These are phyloP conservation scores for Papilio helenus DNA, from an alignment of 1,140 invertebrate genomes.

Conservation along the genomic window DNA sequence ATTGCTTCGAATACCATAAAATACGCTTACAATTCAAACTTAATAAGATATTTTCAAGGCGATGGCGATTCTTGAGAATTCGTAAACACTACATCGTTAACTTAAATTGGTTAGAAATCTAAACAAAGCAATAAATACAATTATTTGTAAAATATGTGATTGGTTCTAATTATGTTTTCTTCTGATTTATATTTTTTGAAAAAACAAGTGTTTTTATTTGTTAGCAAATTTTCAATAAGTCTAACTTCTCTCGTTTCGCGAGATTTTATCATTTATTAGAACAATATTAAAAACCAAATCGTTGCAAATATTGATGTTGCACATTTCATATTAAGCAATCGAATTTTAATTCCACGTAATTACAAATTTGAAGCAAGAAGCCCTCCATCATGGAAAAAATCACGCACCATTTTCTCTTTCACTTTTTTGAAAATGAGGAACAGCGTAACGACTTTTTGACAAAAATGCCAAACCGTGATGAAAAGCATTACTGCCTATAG, in stretches of 20 bases:
- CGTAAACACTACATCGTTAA: constrained; percentile 5
- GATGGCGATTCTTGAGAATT: not conserved
- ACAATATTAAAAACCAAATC: not conserved
- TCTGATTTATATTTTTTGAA: not conserved
- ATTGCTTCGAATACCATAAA: constrained; percentile 19
- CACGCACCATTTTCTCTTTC: constrained; percentile 6
- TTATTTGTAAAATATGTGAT: not conserved
- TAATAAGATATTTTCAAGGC: not conserved
- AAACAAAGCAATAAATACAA: constrained; percentile 1
- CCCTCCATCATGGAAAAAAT: not conserved
- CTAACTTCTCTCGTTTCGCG: too few species aligned
- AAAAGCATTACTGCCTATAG: too few species aligned
- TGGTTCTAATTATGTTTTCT: not conserved
- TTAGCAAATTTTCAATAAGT: not conserved
- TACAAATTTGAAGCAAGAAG: not conserved
- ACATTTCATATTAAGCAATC: not conserved
- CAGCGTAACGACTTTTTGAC: not conserved
- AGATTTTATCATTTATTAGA: too few species aligned
- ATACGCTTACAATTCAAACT: not conserved
- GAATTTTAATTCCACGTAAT: not conserved
- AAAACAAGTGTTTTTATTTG: not conserved
- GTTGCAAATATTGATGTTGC: not conserved
- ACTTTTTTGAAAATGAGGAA: not conserved
- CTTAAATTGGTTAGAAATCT: not conserved
- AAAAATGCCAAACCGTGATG: too few species aligned